These are phyloP conservation scores for Cirrhinus mrigala DNA, from an alignment of 2,797 vertebrate species.

Conservation along the genomic window DNA sequence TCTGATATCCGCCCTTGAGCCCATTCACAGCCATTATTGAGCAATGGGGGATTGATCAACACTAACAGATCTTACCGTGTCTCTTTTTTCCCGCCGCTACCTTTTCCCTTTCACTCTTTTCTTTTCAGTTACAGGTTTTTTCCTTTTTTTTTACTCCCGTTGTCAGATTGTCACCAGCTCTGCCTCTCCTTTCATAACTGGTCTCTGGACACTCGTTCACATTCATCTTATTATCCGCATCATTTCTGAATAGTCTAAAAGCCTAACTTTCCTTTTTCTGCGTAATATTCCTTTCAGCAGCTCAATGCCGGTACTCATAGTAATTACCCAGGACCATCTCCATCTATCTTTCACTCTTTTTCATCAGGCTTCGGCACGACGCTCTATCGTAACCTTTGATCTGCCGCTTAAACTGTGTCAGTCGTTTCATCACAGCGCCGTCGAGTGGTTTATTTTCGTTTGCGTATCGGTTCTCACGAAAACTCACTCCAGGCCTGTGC, in stretches of 20 bases:
- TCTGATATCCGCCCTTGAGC: conserved; percentile 71
- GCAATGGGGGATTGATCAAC: conserved; percentile 75
- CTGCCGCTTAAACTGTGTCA: conserved; percentile 59
- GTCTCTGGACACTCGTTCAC: conserved; percentile 54
- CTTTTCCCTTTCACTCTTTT: not conserved
- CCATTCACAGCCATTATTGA: conserved; percentile 80
- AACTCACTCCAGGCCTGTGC: conserved; percentile 67
- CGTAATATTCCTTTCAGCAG: conserved; percentile 35
- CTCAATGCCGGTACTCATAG: conserved; percentile 25
- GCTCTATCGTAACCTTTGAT: conserved; percentile 61
- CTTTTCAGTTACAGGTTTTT: conserved; percentile 29
- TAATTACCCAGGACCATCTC: conserved; percentile 57
- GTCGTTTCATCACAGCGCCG: conserved; percentile 62
- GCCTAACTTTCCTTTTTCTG: conserved; percentile 30
- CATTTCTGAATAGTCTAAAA: conserved; percentile 37
- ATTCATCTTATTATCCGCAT: conserved; percentile 15
- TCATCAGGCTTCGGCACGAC: conserved; percentile 12
- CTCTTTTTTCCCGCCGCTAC: conserved; percentile 29
- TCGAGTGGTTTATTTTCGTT: conserved; percentile 79
- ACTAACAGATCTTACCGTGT: conserved; percentile 65
- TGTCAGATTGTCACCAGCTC: not conserved
- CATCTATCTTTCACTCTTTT: conserved; percentile 54
- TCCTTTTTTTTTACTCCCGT: not conserved
- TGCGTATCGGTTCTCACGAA: conserved; percentile 60
- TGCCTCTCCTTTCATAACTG: conserved; percentile 42